Evolutionary conservation across 1,140 invertebrate species (phyloP).

Genomic region (Eumaeus atala): DNA sequence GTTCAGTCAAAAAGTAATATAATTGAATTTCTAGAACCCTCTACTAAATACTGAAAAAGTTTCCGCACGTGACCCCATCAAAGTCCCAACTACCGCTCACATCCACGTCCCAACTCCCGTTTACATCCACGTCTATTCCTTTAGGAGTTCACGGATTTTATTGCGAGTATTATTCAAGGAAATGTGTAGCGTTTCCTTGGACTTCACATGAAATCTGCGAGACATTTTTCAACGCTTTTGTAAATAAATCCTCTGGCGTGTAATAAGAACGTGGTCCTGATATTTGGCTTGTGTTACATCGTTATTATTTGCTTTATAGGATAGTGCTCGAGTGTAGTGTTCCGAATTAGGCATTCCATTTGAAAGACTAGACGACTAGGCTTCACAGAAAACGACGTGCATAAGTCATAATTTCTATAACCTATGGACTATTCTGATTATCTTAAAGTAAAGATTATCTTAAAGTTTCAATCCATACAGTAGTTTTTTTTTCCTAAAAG

Average conservation of each 20-base stretch:
- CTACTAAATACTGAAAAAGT: slow-evolving; percentile 57
- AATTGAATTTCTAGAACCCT: slow-evolving; percentile 44
- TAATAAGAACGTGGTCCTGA: not conserved
- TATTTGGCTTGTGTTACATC: too few species aligned
- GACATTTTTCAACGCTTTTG: slow-evolving; percentile 12
- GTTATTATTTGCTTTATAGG: too few species aligned
- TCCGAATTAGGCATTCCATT: too few species aligned
- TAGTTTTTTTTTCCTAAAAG: too few species aligned
- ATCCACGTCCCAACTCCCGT: slow-evolving; percentile 22
- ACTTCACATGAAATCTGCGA: slow-evolving; percentile 9
- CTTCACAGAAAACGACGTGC: too few species aligned
- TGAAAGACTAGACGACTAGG: too few species aligned
- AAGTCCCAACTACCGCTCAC: not conserved
- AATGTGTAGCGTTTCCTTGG: slow-evolving; percentile 29
- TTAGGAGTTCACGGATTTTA: slow-evolving; percentile 41
- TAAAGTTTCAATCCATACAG: too few species aligned
- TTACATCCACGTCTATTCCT: slow-evolving; percentile 37
- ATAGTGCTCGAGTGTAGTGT: too few species aligned
- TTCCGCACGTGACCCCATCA: slow-evolving; percentile 57
- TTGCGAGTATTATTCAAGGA: slow-evolving; percentile 37
- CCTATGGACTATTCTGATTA: too few species aligned
- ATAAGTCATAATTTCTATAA: too few species aligned
- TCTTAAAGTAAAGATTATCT: too few species aligned
- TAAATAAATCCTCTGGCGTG: not conserved
- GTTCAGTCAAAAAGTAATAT: slow-evolving; percentile 23